Evolutionary conservation across 2,797 vertebrate genomes (phyloP).

Genomic region (Threskiornis aethiopicus): DNA sequence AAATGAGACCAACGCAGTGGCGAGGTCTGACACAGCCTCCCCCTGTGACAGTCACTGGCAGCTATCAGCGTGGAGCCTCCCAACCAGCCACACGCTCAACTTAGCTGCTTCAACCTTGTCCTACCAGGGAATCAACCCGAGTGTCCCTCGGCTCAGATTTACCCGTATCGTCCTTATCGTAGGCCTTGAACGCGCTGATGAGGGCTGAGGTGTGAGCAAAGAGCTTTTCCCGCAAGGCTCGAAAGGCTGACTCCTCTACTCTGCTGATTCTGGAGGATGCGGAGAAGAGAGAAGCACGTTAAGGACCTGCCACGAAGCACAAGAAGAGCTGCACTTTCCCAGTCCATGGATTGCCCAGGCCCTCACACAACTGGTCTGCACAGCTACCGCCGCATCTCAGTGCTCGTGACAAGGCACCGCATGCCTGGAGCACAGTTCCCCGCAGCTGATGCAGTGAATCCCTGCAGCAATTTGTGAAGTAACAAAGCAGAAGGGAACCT

Average conservation of each 20-base stretch:
- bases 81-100: accelerated
- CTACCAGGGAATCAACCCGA: accelerated
- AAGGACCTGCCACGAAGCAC: background rate
- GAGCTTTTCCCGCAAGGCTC: conserved; percentile 83
- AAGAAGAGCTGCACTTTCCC: background rate
- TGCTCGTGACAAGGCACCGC: background rate
- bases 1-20: background rate
- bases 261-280: conserved; percentile 80
- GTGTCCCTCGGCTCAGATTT: background rate
- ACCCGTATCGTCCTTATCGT: conserved; percentile 82
- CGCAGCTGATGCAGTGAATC: background rate
- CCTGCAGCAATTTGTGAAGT: background rate
- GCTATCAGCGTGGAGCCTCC: background rate
- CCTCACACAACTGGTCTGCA: background rate
- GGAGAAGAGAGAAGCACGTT: background rate
- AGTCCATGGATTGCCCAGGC: background rate
- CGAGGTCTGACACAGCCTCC: background rate
- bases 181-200: conserved; percentile 80
- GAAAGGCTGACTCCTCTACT: conserved; percentile 90
- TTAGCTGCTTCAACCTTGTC: background rate
- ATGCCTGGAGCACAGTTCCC: background rate
- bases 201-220: conserved; percentile 90
- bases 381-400: background rate
- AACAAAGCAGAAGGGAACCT: background rate
- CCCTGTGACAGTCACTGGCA: background rate